These are phyloP conservation scores for Aphidius colemani DNA, from an alignment of 2,888 invertebrate genomes.

Conservation along the genomic window DNA sequence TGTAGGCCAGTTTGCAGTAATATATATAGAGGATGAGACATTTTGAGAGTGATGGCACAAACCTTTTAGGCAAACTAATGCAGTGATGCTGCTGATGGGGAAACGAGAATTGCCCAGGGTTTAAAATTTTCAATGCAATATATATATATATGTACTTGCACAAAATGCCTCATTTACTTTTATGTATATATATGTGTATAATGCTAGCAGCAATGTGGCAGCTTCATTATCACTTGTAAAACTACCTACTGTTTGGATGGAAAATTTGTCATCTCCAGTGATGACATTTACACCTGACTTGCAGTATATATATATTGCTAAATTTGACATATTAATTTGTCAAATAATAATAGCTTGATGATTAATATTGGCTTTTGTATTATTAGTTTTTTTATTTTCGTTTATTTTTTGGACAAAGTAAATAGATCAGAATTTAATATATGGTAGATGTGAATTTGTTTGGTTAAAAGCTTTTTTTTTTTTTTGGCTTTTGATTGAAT, in stretches of 20 bases:
- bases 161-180: background rate
- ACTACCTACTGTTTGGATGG: constrained; percentile 8
- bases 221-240: constrained; percentile 22
- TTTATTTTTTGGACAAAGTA: too few relatives aligned
- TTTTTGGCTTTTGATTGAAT: too few relatives aligned
- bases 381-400: too few relatives aligned
- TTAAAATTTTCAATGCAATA: background rate
- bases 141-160: constrained; percentile 7
- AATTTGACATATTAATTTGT: background rate
- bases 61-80: constrained; percentile 57
- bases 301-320: background rate
- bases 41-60: constrained; percentile 52
- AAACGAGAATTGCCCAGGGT: constrained; percentile 7
- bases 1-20: too few relatives aligned
- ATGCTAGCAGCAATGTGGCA: constrained; percentile 4
- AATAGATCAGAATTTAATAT: too few relatives aligned
- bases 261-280: background rate
- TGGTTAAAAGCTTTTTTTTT: too few relatives aligned
- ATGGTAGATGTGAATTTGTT: too few relatives aligned
- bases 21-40: background rate
- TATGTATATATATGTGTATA: background rate
- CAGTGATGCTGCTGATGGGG: constrained; percentile 30
- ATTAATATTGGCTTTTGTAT: too few relatives aligned
- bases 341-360: too few relatives aligned
- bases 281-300: constrained; percentile 4